Percentiles rank a stretch among this genome's conserved stretches.
These are phyloP conservation scores for Puma concolor DNA, from an alignment of 2,113 vertebrate species.

Conservation along the genomic window DNA sequence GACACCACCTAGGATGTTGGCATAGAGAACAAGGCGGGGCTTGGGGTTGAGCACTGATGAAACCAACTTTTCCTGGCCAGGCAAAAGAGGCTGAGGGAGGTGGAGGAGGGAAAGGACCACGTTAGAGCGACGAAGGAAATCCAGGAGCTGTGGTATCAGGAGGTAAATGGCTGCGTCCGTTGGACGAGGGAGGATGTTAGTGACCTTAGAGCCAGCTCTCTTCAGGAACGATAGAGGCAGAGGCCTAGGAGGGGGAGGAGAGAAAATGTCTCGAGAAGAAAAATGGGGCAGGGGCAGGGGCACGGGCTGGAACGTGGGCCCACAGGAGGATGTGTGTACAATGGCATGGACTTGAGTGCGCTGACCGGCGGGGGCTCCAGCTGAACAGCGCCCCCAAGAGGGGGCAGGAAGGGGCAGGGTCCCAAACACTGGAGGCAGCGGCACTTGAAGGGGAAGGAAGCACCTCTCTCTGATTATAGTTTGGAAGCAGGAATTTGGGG, in stretches of 20 bases:
- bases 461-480: background rate
- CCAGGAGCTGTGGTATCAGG: background rate
- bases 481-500: background rate
- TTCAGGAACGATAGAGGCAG: background rate
- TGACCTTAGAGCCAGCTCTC: background rate
- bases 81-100: background rate
- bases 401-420: background rate
- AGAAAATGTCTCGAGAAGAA: background rate
- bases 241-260: background rate
- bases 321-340: background rate
- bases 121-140: background rate
- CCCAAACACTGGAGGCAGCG: background rate
- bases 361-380: background rate
- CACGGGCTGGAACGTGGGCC: background rate
- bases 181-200: background rate
- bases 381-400: background rate
- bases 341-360: background rate
- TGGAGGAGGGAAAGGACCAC: background rate
- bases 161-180: background rate
- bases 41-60: background rate
- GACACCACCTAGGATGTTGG: background rate
- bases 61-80: background rate
- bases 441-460: background rate
- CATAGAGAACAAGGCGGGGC: background rate
- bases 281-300: background rate